These are phyloP conservation scores for Pardalotus punctatus DNA, from an alignment of 2,113 vertebrate genomes.

Conservation along the genomic window DNA sequence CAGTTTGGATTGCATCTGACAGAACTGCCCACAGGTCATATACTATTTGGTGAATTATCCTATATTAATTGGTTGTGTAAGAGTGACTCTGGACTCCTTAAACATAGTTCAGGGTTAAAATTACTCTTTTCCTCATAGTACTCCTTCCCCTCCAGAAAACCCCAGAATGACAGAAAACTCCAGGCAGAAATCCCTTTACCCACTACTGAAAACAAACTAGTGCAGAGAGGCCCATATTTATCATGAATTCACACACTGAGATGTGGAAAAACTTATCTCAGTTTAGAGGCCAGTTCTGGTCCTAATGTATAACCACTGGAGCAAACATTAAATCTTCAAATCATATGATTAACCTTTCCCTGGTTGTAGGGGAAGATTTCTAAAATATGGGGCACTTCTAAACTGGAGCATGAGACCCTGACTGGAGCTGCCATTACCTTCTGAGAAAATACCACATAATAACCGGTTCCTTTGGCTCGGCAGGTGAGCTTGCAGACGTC, in stretches of 20 bases:
- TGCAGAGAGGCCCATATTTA: neutral
- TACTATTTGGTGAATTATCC: neutral
- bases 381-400: neutral
- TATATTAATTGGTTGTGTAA: neutral
- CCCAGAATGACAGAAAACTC: neutral
- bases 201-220: neutral
- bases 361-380: neutral
- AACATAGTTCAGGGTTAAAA: neutral
- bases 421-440: conserved; percentile 77
- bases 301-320: neutral
- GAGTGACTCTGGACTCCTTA: neutral
- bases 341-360: neutral
- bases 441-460: conserved; percentile 96
- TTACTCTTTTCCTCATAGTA: neutral
- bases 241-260: neutral
- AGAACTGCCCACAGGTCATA: neutral
- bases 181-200: neutral
- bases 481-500: conserved; percentile 96
- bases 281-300: neutral
- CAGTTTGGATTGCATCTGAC: neutral
- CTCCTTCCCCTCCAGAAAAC: neutral
- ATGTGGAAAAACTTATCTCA: neutral
- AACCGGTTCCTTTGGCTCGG: conserved; percentile 94
- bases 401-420: neutral
- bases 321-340: neutral